Percentiles rank a stretch among this genome's conserved stretches.
Conservation (phyloP, 2,113 vertebrate species). For the Cyanistes caeruleus region DNA sequence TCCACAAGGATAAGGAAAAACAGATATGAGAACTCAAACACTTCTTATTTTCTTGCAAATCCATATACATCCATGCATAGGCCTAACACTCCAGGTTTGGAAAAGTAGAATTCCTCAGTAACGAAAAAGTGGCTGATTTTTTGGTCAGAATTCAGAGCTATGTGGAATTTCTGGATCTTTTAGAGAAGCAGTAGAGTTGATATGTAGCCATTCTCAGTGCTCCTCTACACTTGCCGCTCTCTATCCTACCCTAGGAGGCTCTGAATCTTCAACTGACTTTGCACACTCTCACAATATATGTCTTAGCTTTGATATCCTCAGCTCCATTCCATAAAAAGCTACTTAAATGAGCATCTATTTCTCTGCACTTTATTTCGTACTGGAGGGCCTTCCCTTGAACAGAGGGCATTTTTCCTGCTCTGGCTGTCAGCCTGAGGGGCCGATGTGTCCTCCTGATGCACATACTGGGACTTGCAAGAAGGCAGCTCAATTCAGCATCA, state of each 20-base stretch:
- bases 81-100: not conserved
- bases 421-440: not conserved
- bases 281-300: not conserved
- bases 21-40: not conserved
- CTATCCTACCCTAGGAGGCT: not conserved
- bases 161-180: not conserved
- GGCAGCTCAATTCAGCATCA: not conserved
- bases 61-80: fast-evolving
- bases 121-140: not conserved
- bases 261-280: not conserved
- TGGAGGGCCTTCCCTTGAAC: not conserved
- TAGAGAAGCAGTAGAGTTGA: not conserved
- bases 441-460: not conserved
- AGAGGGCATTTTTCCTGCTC: not conserved
- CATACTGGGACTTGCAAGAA: not conserved
- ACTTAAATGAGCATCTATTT: not conserved
- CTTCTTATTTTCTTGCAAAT: not conserved
- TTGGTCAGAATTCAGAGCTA: not conserved
- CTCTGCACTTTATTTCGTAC: not conserved
- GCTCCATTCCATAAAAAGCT: not conserved
- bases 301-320: not conserved
- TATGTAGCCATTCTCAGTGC: not conserved
- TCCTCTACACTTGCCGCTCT: not conserved
- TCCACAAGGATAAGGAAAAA: not conserved
- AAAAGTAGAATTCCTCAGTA: not conserved